phyloP scores from a whole-genome alignment of 2,888 invertebrate species.

The Drosophila acutilabella region DNA sequence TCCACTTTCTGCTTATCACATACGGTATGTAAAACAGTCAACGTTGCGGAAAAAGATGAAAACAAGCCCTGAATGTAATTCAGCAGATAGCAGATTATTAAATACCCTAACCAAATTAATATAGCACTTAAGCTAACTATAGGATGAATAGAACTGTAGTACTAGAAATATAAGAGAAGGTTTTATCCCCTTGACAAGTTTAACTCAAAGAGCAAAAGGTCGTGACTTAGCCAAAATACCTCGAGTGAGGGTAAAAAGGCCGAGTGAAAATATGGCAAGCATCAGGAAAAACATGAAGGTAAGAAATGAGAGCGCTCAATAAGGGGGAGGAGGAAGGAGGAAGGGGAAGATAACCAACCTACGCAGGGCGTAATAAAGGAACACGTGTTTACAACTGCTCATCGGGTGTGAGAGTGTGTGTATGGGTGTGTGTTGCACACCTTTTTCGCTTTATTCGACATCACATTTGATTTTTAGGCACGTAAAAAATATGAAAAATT shows the following conservation, averaged over 20 bases:
- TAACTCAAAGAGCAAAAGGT: not conserved
- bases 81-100: no score
- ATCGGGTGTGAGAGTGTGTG: conserved; percentile 3
- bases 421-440: conserved; percentile 7
- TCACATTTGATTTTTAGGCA: conserved; percentile 64
- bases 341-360: conserved; percentile 15
- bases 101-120: no score
- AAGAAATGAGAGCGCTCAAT: not conserved
- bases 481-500: conserved; percentile 77
- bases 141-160: no score
- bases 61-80: not conserved
- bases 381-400: conserved; percentile 59
- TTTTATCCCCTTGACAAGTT: no score
- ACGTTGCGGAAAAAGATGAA: conserved; percentile 43
- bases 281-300: conserved; percentile 12
- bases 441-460: conserved; percentile 33
- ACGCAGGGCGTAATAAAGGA: conserved; percentile 42
- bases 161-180: no score
- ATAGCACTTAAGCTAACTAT: no score
- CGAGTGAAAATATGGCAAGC: conserved; percentile 33
- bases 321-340: not conserved
- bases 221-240: not conserved
- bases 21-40: conserved; percentile 54
- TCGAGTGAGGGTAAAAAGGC: not conserved
- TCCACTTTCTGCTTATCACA: conserved; percentile 5